phyloP scores from a whole-genome alignment of 2,113 vertebrate genomes.

The Narcine bancroftii region DNA sequence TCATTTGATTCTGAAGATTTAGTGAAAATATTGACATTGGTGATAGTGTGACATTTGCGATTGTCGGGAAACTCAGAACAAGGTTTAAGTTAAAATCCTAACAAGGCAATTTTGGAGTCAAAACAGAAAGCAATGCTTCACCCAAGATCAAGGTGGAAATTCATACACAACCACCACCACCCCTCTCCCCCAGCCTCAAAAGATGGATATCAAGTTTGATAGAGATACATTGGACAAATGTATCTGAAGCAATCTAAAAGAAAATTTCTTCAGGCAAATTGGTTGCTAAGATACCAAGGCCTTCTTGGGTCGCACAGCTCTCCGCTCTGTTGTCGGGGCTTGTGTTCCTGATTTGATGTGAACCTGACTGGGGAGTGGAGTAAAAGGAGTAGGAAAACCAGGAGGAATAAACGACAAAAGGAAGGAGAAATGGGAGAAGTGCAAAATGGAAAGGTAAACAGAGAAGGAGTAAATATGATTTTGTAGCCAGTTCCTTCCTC shows the following conservation, averaged over 20 bases:
- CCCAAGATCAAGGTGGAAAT: too few species aligned
- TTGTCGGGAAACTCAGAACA: neutral
- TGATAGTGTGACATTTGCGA: neutral
- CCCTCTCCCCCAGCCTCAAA: too few species aligned
- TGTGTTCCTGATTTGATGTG: neutral
- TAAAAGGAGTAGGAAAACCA: neutral
- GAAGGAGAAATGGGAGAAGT: neutral
- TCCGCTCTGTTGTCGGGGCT: neutral
- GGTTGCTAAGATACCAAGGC: neutral
- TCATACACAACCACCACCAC: too few species aligned
- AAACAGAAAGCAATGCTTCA: neutral
- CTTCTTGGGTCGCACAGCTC: neutral
- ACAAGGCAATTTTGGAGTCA: neutral
- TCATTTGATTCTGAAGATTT: neutral
- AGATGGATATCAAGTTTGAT: neutral
- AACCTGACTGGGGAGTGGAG: neutral
- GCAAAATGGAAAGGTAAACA: neutral
- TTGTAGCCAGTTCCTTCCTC: neutral
- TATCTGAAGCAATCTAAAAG: neutral
- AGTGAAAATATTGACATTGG: neutral
- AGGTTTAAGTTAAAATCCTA: neutral
- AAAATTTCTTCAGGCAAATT: neutral
- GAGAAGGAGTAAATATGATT: neutral
- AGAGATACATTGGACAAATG: neutral
- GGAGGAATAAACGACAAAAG: neutral